Conservation (phyloP, 2,888 invertebrate genomes). For the Limulus polyphemus region DNA sequence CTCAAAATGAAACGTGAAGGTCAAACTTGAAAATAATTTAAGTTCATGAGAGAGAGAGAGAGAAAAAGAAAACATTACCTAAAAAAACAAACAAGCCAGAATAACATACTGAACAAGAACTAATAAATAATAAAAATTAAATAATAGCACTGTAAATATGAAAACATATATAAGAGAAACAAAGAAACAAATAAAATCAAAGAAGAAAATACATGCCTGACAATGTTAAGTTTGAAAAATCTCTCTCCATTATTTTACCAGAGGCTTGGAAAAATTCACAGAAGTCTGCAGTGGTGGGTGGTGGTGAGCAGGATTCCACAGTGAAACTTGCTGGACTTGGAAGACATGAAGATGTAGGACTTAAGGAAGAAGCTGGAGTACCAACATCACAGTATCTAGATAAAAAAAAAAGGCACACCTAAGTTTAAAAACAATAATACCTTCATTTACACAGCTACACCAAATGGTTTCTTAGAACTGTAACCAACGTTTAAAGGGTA, state of each 20-base stretch:
- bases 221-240: conserved; percentile 84
- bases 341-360: conserved; percentile 64
- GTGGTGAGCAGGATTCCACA: conserved; percentile 32
- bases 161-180: too few relatives aligned
- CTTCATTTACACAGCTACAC: too few relatives aligned
- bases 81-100: too few relatives aligned
- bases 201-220: conserved; percentile 49
- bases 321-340: conserved; percentile 50
- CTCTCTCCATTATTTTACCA: conserved; percentile 47
- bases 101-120: too few relatives aligned
- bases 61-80: too few relatives aligned
- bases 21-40: too few relatives aligned
- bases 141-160: too few relatives aligned
- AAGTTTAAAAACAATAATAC: background rate
- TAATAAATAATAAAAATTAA: too few relatives aligned
- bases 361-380: conserved; percentile 70
- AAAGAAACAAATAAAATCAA: too few relatives aligned
- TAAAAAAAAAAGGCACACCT: background rate
- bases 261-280: conserved; percentile 72
- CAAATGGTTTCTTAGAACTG: too few relatives aligned
- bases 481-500: background rate
- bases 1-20: too few relatives aligned
- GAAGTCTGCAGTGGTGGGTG: conserved; percentile 76
- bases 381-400: conserved; percentile 56
- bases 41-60: too few relatives aligned